Evolutionary conservation across 2,888 invertebrate genomes (phyloP).

Genomic region (Crocallis elinguaria): DNA sequence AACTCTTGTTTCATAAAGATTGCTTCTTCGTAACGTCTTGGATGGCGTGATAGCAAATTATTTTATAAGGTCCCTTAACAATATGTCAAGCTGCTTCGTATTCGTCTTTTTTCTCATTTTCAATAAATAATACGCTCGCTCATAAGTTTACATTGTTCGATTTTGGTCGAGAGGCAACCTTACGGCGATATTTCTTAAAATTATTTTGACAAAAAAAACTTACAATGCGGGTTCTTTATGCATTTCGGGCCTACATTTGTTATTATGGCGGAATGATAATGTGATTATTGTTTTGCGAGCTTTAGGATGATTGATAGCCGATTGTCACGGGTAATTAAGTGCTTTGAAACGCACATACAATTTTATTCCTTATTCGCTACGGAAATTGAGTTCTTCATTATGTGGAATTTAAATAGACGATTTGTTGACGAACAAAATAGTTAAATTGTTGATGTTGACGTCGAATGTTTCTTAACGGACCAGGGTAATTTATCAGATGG

Average conservation of each 20-base stretch:
- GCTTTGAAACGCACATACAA: conserved; percentile 62
- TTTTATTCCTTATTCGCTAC: conserved; percentile 56
- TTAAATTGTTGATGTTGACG: no score
- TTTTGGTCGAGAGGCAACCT: conserved; percentile 65
- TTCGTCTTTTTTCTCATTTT: conserved; percentile 72
- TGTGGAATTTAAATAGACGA: conserved; percentile 24
- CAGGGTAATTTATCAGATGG: no score
- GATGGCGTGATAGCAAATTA: conserved; percentile 84
- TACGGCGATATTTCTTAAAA: conserved; percentile 77
- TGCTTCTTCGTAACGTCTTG: conserved; percentile 68
- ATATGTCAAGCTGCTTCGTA: conserved; percentile 76
- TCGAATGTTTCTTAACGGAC: no score
- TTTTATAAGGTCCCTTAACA: conserved; percentile 81
- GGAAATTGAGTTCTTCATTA: conserved; percentile 27
- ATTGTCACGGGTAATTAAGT: conserved; percentile 79
- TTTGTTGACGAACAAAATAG: conserved; percentile 23
- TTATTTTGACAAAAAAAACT: conserved; percentile 64
- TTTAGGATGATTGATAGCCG: conserved; percentile 76
- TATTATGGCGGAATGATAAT: conserved; percentile 83
- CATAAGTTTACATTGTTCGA: conserved; percentile 82
- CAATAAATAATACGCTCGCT: conserved; percentile 80
- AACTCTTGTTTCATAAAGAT: conserved; percentile 63
- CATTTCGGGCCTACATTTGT: conserved; percentile 77
- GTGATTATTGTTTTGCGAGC: conserved; percentile 84
- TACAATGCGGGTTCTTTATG: conserved; percentile 79